Base-by-base conservation (phyloP, 2,113 vertebrate species). In the Saguinus midas region DNA sequence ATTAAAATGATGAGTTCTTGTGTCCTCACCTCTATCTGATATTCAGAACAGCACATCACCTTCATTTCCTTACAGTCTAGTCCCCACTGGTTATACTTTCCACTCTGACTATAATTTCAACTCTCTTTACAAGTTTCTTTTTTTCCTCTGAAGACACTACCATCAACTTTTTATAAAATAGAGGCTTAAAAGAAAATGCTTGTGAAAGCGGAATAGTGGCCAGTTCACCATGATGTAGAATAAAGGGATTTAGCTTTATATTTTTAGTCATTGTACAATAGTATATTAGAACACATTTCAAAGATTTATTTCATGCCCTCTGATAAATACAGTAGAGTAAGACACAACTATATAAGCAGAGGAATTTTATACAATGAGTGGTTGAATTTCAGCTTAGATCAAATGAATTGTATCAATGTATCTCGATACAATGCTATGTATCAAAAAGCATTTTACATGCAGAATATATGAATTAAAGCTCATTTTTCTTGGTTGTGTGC, bases 1-100 rank as follows among this genome's bases (percentile, higher is more conserved):
- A 84, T 97, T 96, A 97, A 98, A 98, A 98, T 98, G 97, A 97
- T 96, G 96, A 73, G 55, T 83, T 97, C 97, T 95, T 98, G 84
- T 92, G 97, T 97, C 94, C 98, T 81, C 81, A 92, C 95, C 95
- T 32, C 91, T 97, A 97, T 98, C 96, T 98, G 95, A 97, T 98
- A 97, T 94, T 98, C 18, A 52, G 96, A 97, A 84, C 61, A 87
- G 82, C 87, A 96, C 97, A 81, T 76, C 40, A 57, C 85, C 72
- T 93, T 92, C 61, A 72, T 96, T 98, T 97, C 94, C n/a, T 81
- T 80, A 79, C 58, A 58, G 6, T 76, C 12, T 48, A 52, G 81
- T 94, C 29, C 12, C 70, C 27, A 81, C 45, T 92, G 75, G 98
- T 68, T 91, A 55, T 45, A 80, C 72, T 82, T 72, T 82, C 58